Evolutionary conservation across 2,113 vertebrate species (phyloP).

Genomic region (Camelus bactrianus): DNA sequence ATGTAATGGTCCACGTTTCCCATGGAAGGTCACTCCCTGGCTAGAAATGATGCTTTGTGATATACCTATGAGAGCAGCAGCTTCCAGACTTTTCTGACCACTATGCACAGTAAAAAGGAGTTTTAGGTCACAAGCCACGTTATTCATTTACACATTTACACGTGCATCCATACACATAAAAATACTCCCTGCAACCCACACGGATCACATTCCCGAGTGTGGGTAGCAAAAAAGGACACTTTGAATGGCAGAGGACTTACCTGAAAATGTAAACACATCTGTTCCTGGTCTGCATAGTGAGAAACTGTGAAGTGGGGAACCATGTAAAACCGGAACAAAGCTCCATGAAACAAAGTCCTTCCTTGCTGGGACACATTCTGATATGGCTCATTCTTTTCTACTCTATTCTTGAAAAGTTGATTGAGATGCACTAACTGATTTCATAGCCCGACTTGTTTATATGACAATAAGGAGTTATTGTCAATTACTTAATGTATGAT

Average conservation of each 20-base stretch:
- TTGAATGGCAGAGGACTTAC: not conserved
- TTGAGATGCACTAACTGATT: not conserved
- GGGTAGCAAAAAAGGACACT: not conserved
- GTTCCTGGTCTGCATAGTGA: not conserved
- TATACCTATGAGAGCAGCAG: not conserved
- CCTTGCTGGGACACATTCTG: not conserved
- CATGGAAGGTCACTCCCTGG: not conserved
- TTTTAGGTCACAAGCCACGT: not conserved
- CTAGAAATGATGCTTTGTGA: not conserved
- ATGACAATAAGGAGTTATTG: not conserved
- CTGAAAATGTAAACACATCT: not conserved
- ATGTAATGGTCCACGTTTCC: not conserved
- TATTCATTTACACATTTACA: not conserved
- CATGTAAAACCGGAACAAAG: fast-evolving
- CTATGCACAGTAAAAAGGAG: not conserved
- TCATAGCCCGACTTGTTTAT: not conserved
- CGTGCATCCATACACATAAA: not conserved
- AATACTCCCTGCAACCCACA: not conserved
- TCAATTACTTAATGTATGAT: not conserved
- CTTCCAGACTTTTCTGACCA: not conserved
- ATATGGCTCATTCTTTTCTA: not conserved
- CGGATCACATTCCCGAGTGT: not conserved
- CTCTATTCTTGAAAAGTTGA: not conserved
- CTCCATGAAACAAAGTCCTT: not conserved
- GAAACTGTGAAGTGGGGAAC: not conserved